A percentile compares a stretch with the other conserved stretches of the same genome.
Conservation (phyloP, 2,888 invertebrate genomes). For the Ethmia dodecea region DNA sequence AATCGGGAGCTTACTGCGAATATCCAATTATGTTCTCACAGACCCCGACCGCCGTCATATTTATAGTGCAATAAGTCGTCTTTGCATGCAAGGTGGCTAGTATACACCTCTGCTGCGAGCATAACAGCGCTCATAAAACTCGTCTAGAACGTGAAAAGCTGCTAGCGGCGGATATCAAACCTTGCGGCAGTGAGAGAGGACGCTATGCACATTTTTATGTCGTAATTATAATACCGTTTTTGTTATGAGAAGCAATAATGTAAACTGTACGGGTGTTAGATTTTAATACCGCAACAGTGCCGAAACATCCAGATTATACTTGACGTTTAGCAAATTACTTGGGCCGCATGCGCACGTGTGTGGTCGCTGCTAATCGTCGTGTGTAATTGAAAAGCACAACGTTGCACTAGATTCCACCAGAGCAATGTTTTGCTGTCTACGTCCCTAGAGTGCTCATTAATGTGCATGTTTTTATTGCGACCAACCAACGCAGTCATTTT, state of each 20-base stretch:
- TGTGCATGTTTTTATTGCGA: too few relatives aligned
- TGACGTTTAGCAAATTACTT: slow-evolving; percentile 29
- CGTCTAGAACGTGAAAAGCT: slow-evolving; percentile 34
- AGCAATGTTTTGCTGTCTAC: too few relatives aligned
- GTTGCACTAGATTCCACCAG: slow-evolving; percentile 12
- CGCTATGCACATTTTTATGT: slow-evolving; percentile 53
- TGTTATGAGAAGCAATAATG: not conserved
- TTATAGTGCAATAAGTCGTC: slow-evolving; percentile 36
- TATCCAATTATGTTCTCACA: slow-evolving; percentile 57
- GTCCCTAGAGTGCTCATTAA: too few relatives aligned
- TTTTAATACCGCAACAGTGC: slow-evolving; percentile 27
- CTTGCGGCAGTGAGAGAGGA: slow-evolving; percentile 39
- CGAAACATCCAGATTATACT: slow-evolving; percentile 30
- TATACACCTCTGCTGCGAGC: slow-evolving; percentile 28
- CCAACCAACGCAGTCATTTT: too few relatives aligned
- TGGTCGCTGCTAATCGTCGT: slow-evolving; percentile 24
- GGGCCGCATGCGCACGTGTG: slow-evolving; percentile 31
- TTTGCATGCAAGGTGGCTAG: slow-evolving; percentile 46
- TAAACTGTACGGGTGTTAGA: slow-evolving; percentile 6
- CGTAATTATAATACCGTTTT: slow-evolving; percentile 46
- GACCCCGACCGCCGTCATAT: slow-evolving; percentile 45
- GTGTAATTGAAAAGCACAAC: slow-evolving; percentile 23
- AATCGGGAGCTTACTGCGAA: slow-evolving; percentile 52
- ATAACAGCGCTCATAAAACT: slow-evolving; percentile 45
- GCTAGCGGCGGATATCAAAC: slow-evolving; percentile 43